Percentiles rank a stretch among this genome's conserved stretches.
phyloP scores from a whole-genome alignment of 2,113 vertebrate species.

The Sturnus vulgaris region DNA sequence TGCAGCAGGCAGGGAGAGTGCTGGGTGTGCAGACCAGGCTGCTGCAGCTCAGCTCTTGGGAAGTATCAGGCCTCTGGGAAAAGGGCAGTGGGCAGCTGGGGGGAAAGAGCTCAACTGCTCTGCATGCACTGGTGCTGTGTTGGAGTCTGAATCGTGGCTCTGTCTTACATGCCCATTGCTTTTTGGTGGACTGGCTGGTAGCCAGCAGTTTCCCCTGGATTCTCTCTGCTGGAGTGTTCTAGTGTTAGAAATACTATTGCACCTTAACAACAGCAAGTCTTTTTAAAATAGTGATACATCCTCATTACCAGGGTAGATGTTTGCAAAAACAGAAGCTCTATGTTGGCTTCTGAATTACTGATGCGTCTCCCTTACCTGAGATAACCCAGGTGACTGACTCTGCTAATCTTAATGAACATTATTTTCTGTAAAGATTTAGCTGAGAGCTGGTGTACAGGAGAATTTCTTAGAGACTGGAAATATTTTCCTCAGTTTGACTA shows the following conservation, averaged over 20 bases:
- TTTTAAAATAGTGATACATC: neutral
- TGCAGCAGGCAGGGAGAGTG: neutral
- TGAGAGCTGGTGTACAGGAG: neutral
- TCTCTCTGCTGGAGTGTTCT: neutral
- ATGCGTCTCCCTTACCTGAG: neutral
- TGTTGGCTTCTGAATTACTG: neutral
- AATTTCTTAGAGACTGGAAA: neutral
- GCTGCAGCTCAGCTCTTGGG: neutral
- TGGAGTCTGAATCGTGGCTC: neutral
- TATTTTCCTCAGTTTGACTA: neutral
- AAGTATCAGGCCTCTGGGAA: neutral
- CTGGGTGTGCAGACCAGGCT: neutral
- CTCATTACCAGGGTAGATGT: neutral
- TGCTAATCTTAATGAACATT: neutral
- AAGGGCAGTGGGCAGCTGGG: neutral
- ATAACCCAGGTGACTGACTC: neutral
- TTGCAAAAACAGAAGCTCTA: neutral
- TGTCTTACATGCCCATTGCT: rapidly evolving
- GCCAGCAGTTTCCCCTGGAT: neutral
- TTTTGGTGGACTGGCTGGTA: neutral
- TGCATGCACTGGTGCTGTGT: rapidly evolving
- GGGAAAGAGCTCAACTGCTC: neutral
- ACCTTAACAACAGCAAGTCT: neutral
- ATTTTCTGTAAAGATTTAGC: neutral
- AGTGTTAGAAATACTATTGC: neutral